A percentile compares a stretch with the other conserved stretches of the same genome.
These are phyloP conservation scores for Cinclus cinclus DNA, from an alignment of 2,113 vertebrate species.

Conservation along the genomic window DNA sequence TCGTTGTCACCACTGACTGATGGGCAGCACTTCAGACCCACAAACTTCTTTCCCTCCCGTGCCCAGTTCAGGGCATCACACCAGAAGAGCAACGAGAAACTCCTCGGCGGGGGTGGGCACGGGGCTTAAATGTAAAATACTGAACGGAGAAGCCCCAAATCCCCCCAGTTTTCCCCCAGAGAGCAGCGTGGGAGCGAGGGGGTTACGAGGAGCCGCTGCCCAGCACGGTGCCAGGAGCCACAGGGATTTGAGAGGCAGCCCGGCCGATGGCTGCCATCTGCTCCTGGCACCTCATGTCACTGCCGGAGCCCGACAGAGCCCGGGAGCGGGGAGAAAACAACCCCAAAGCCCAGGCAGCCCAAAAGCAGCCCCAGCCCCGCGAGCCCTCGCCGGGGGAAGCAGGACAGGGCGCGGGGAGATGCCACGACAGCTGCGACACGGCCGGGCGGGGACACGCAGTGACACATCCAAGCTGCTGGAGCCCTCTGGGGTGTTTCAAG, in stretches of 20 bases:
- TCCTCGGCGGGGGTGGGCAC: fast-evolving
- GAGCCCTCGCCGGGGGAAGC: fast-evolving
- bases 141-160: background rate
- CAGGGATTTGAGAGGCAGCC: background rate
- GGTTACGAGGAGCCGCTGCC: conserved; percentile 26
- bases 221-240: conserved; percentile 51
- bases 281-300: conserved; percentile 12
- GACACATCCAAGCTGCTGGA: fast-evolving
- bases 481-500: background rate
- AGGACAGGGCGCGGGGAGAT: background rate
- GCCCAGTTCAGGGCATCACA: background rate
- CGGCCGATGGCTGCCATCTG: conserved; percentile 60
- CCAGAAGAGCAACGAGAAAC: fast-evolving
- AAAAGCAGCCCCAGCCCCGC: background rate
- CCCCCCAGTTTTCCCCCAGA: fast-evolving
- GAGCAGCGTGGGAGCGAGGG: background rate
- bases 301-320: background rate
- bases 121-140: background rate
- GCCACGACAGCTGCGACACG: background rate
- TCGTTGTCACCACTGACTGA: background rate
- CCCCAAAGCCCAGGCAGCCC: background rate
- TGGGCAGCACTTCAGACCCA: background rate
- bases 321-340: background rate
- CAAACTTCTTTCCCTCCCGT: fast-evolving
- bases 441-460: background rate